Evolutionary conservation across 30 jellyfish, hydroid and myxozoan genomes (phyloP), one percentile per base, ranked within the genome.

Genomic region (Aurelia coerulea): DNA sequence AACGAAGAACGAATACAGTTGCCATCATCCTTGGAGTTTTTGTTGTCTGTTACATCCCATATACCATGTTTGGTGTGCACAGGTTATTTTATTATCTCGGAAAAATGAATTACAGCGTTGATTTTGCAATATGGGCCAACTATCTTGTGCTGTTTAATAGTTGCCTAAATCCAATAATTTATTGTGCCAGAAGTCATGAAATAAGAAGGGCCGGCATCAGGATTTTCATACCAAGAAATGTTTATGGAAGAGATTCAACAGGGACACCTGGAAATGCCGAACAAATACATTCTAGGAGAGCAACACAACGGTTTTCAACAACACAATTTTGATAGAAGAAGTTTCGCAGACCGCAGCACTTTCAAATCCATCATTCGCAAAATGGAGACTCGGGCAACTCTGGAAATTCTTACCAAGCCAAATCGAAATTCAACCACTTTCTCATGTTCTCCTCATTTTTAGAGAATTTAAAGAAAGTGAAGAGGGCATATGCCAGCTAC

Each of bases 171-270:
- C 93, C 93, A 31, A 9, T 84, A 60, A 77, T 84, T 18, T 84
- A 84, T 67, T 84, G 93, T 77, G 93, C 84, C 19, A 77, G 93
- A 18, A 71, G 87, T 50, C 64, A 73, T 29, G 93, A 84, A 13
- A 84, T 84, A 23, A 68, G 88, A 19, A 52, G 59, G 14, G 93
- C 93, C 13, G 83, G 88, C 16, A 66, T 64, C 39, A 31, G 80
- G 12, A 34, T 79, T 69, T 79, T 79, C 17, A 35, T 17, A 23
- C 39, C 70, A 60, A 23, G 35, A 4, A 60, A n/a, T n/a, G 2
- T 5, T 17, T 17, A 23, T 17, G 70, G 35, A 60, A 60, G 70
- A 5, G 37, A 23, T 60, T 60, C 70, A n/a, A 6, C 14, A 46
- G 10, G 70, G 35, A 14, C 70, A n/a, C 13, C 37, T 15, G 33